Evolutionary conservation across 2,888 invertebrate genomes (phyloP).

Genomic region (Phrixothrix hirtus): DNA sequence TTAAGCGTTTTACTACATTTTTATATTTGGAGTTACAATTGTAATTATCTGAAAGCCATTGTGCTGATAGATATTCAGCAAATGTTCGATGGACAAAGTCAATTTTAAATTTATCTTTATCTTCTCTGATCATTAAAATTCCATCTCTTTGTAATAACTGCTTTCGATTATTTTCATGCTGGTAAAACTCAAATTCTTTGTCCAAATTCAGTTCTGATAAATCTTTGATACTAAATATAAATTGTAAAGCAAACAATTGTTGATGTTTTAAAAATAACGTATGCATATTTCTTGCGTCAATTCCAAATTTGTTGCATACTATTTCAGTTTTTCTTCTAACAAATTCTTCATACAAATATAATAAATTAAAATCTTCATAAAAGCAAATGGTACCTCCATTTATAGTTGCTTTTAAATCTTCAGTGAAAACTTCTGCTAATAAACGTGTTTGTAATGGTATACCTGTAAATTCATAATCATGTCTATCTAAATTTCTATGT

Average conservation of each 20-base stretch:
- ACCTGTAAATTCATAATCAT: background rate
- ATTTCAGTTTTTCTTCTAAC: background rate
- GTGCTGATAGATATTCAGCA: background rate
- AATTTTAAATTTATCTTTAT: background rate
- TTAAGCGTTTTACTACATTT: background rate
- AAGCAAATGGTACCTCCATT: background rate
- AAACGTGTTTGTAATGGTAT: background rate
- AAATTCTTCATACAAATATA: constrained; percentile 1
- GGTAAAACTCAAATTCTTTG: background rate
- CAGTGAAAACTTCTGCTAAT: constrained; percentile 1
- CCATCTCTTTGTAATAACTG: background rate
- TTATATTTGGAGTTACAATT: background rate
- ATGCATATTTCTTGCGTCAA: background rate
- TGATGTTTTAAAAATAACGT: background rate
- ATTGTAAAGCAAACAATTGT: background rate
- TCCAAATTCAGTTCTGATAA: background rate
- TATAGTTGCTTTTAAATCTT: background rate
- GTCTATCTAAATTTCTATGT: background rate
- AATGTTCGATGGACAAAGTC: constrained; percentile 1
- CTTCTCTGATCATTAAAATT: background rate
- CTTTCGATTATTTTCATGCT: background rate
- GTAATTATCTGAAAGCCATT: background rate
- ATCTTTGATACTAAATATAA: background rate
- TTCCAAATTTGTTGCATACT: background rate
- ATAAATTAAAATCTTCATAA: constrained; percentile 1